Base-by-base conservation (phyloP, 2,888 invertebrate genomes). In the Perizoma affinitatum region DNA sequence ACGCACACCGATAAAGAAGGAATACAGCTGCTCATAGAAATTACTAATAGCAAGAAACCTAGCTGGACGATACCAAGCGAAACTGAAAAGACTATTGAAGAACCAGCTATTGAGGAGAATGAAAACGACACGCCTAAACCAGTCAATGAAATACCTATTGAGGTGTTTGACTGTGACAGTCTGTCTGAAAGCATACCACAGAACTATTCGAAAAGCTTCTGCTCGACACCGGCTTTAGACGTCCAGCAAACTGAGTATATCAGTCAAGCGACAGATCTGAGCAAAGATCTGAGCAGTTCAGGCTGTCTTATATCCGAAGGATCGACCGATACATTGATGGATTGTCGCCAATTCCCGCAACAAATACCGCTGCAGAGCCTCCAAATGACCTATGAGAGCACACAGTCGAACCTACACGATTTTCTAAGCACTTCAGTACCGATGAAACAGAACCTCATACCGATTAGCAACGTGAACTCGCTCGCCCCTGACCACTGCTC, bases 1-100 rank as follows among this genome's bases (percentile, higher is more conserved):
- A 91, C 87, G 3, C 94, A 94, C 67, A 80, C 88, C 5, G 90
- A 93, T 61, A 87, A 92, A 71, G 90, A 90, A 70, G 86, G 84
- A 6, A 80, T 89, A 51, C 83, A 88, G 41, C 67, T 86, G 0
- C 74, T 90, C 6, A 76, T 87, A 22, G 86, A 89, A 70, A 84
- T 89, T 76, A 81, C 80, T 0, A 86, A 87, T 50, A 73, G 68
- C 7, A 86, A 86, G 71, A 89, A 88, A 71, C 87, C 83, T 0
- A 85, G 85, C 47, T 92, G 92, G 92, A 91, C 87, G 0, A 91
- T 91, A 68, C 91, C 90, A 0, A 90, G 88, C 54, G 82, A 85
- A 46, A 67, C 72, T 2, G 79, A 82, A 2, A 86, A 84, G 65
- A 66, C 34, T 44, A 61, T 70, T 3, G 79, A 81, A 44, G 72